Base-by-base conservation (phyloP, 2,113 vertebrate species). In the Gymnogyps californianus region DNA sequence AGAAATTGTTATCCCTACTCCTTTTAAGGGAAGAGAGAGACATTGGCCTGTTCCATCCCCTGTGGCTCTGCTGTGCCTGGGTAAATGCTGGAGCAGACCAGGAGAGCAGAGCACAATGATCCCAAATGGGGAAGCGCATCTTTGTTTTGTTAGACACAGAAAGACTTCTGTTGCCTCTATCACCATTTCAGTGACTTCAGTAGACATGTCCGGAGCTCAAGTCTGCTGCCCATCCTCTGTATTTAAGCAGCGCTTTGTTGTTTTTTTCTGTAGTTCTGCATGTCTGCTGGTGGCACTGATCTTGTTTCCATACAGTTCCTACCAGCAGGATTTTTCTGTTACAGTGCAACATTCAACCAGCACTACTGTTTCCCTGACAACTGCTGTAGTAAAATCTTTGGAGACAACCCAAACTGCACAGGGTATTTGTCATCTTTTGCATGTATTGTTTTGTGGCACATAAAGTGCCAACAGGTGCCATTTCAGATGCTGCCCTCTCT, bases 61-160 rank as follows among this genome's bases (percentile, higher is more conserved):
- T 38, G 1, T 14, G 31, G 13, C 17, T 82, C 74, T 82, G 16
- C 26, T 11, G 11, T 84, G 57, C 47, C n/a, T 31, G 52, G 10
- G 16, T 59, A 52, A 87, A 75, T 1, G 5, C 26, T 28, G 32
- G 42, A 59, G 13, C 3, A 16, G 54, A 25, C 8, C 16, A 36
- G 22, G 72, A 87, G 14, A 80, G 32, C 29, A 57, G 57, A 87
- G 21, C 11, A 17, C 2, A 7, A 13, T 61, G 52, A 61, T 79
- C 36, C 29, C 44, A 49, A 46, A 40, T 4, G 29, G 4, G 11
- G 10, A 76, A 55, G 7, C 0, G 0, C 9, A 8, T 36, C n/a
- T 61, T 44, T 40, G 6, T 59, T 76, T 44, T 84, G 13, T 10
- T 7, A 71, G 31, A 32, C 18, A 31, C 29, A 61, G 40, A 46